Percentiles rank a stretch among this genome's conserved stretches.
Conservation (phyloP, 2,797 vertebrate species). For the Lithobates pipiens region DNA sequence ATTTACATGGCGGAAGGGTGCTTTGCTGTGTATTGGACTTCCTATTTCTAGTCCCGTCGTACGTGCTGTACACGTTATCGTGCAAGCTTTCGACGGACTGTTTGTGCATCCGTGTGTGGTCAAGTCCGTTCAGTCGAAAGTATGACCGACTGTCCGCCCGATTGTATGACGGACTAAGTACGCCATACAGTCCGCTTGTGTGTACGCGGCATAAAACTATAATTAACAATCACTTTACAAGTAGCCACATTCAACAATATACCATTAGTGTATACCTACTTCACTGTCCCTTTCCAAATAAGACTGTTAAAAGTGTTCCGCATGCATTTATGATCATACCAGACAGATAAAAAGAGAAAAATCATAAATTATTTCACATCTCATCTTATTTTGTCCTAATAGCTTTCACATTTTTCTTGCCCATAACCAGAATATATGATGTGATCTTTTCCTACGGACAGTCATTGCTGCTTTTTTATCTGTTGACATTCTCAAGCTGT, state of each 20-base stretch:
- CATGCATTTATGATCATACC: constrained; percentile 40
- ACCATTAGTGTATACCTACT: neutral
- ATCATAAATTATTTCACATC: constrained; percentile 38
- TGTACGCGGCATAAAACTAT: too few species aligned
- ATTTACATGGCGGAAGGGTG: too few species aligned
- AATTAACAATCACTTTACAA: neutral
- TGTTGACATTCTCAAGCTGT: constrained; percentile 36
- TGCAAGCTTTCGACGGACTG: too few species aligned
- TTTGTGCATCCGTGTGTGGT: too few species aligned
- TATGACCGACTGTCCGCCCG: too few species aligned
- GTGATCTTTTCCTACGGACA: constrained; percentile 23
- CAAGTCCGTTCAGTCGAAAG: too few species aligned
- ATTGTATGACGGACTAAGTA: too few species aligned
- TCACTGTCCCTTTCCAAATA: neutral
- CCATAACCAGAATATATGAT: constrained; percentile 40
- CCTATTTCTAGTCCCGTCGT: too few species aligned
- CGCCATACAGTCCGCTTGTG: too few species aligned
- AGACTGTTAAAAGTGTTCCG: constrained; percentile 5
- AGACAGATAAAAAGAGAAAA: constrained; percentile 17
- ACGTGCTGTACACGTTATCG: too few species aligned
- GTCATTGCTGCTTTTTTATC: constrained; percentile 34
- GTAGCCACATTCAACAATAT: neutral
- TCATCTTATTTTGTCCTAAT: constrained; percentile 19
- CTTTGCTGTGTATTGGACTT: too few species aligned
- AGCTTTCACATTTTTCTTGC: constrained; percentile 26